Base-by-base conservation (phyloP, 2,888 invertebrate genomes). In the Vannuccia rotundouncinata region DNA sequence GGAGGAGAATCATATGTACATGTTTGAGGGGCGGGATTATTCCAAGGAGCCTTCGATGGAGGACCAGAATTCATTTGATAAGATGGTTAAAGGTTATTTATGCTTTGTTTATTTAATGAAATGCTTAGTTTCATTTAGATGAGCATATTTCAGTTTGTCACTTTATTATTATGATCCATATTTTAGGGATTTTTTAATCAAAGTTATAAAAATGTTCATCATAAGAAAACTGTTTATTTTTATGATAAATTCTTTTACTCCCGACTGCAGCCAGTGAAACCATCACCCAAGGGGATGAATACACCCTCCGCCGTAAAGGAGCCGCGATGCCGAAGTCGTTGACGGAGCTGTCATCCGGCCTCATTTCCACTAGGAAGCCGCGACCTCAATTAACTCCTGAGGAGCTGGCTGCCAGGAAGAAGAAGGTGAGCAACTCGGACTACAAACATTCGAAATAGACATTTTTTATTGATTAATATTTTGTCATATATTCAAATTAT, bases 11-110 rank as follows among this genome's bases (percentile, higher is more conserved):
- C 86, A 84, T 81, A 86, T 88, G 85, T 88, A 88, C 81, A 79
- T 86, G 81, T 88, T 86, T 85, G 87, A 88, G 82, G 88, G 88
- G 1, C 85, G 83, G 22, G 88, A 88, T 81, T 88, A 88, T 81
- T 84, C 85, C 17, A 84, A 85, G 79, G 85, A 85, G 80, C 85
- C 86, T 0, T 83, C 84, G 1, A 83, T 83, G 25, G 85, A 83
- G 27, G 87, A 87, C 81, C 81, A 82, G 30, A 84, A 85, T 17
- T 45, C 45, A 17, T 45, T 45, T 45, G 17, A 5, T 45, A 45
- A 5, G 5, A 5, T 45, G 5, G 17, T 45, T 45, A 17, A 45
- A 17, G 45, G 45, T 45, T 5, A 45, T 5, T 45, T 5, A 45
- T 5, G 45, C 17, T 5, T 45, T 45, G 45, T 45, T 45, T 10